These are phyloP conservation scores for Neoitamus cyanurus DNA, from an alignment of 2,888 invertebrate species.

Conservation along the genomic window DNA sequence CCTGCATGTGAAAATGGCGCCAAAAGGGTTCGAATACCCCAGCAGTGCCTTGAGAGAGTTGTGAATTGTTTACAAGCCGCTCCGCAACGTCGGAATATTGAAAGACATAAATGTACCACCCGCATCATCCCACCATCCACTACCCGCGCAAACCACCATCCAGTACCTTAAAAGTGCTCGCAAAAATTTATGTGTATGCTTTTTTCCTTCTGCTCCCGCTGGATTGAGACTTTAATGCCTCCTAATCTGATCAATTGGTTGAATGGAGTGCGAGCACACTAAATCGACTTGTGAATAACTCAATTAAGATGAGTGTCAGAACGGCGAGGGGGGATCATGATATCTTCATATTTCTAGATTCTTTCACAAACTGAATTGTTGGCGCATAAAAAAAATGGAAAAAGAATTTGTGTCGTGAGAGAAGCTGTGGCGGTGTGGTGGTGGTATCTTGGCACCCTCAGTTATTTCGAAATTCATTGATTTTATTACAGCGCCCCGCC, in stretches of 20 bases:
- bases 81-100: neutral
- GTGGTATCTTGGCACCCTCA: neutral
- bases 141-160: neutral
- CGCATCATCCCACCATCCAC: neutral
- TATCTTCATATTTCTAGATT: neutral
- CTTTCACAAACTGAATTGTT: neutral
- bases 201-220: neutral
- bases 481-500: conserved; percentile 7
- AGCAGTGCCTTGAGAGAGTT: neutral
- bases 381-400: neutral
- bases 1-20: neutral
- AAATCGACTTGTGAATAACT: conserved; percentile 41
- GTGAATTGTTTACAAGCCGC: neutral
- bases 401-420: neutral
- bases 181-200: neutral
- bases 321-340: neutral
- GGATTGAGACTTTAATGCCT: conserved; percentile 43
- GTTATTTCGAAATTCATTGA: conserved; percentile 31
- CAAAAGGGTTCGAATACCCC: neutral
- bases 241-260: conserved; percentile 42
- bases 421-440: neutral
- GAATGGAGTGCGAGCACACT: conserved; percentile 27
- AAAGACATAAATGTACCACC: neutral
- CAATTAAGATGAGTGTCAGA: conserved; percentile 45
- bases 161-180: neutral